Percentiles rank a stretch among this genome's conserved stretches.
These are phyloP conservation scores for Cyprinodon tularosa DNA, from an alignment of 2,113 vertebrate species.

Conservation along the genomic window DNA sequence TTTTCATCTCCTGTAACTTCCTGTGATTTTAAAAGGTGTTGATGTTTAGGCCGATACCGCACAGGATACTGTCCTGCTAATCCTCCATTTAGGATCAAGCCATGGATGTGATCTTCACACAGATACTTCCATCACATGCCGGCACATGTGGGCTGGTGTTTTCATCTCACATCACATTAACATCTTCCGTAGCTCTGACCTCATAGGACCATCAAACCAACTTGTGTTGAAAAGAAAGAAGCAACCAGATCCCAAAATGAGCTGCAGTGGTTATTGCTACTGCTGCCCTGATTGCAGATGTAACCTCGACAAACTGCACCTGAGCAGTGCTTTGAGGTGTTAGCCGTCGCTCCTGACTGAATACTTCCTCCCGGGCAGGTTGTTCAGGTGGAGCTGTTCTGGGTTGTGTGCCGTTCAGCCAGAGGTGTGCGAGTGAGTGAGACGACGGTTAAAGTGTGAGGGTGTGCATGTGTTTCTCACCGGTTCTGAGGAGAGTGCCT, in stretches of 20 bases:
- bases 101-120: constrained; percentile 24
- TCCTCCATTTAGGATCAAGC: background rate
- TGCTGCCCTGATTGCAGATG: constrained; percentile 26
- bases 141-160: constrained; percentile 52
- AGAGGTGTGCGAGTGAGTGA: constrained; percentile 52
- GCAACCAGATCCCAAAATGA: background rate
- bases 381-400: constrained; percentile 61
- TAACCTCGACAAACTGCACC: constrained; percentile 22
- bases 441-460: constrained; percentile 47
- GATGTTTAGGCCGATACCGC: too few species aligned
- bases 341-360: constrained; percentile 35
- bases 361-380: constrained; percentile 64
- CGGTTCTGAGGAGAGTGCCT: constrained; percentile 71
- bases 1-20: too few species aligned
- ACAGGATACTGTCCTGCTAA: too few species aligned
- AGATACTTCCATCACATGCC: constrained; percentile 55
- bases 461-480: constrained; percentile 61
- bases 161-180: constrained; percentile 23
- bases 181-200: constrained; percentile 20
- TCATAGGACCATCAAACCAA: constrained; percentile 29
- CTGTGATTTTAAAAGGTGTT: too few species aligned
- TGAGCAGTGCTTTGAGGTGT: constrained; percentile 21
- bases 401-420: constrained; percentile 65
- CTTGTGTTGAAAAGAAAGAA: background rate
- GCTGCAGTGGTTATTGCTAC: constrained; percentile 12